Evolutionary conservation across 2,888 invertebrate genomes (phyloP), one percentile per base, ranked within the genome.

Genomic region (Limulus polyphemus): DNA sequence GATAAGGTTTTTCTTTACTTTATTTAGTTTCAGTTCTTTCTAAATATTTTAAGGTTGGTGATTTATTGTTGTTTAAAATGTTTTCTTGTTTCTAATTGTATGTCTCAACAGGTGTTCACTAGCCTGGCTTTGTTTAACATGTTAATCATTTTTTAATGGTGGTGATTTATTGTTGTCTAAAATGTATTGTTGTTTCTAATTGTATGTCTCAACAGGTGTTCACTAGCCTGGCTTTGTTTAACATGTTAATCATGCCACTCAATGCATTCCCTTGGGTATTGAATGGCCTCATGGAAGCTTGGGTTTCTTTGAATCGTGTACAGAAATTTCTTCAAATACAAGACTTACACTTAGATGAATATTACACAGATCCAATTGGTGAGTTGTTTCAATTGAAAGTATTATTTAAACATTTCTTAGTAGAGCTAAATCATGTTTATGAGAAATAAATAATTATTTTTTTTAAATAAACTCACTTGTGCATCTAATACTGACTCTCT

Each of bases 231-330:
- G 93, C 98, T 0, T 79, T 99, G 60, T 83, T 99, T 64, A 92
- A 95, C 75, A 95, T 99, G 89, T 79, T 99, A 64, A 97, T 98
- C 70, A 84, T 86, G 59, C 98, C 98, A 0, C 77, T 99, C 63
- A 99, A 99, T 78, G 91, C 95, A 0, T 94, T 98, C 76, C 98
- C 98, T 0, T 99, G 98, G 97, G 97, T 98, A 4, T 78, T 99
- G 17, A 98, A 95, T 77, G 98, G 97, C 0, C 79, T 98, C 4
- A 87, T 93, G 55, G 97, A 99, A 77, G 91, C 97, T 0, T 92
- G 90, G 88, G 90, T 98, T 0, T 97, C 97, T 0, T 77, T 94
- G 10, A 87, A 88, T 75, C 82, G 95, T 69, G 85, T 97, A 50
- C 89, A 92, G 75, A 83, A 83, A 72, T 81, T 94, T 57, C 75